Conservation (phyloP, 2,113 vertebrate species). For the Tragelaphus strepsiceros region DNA sequence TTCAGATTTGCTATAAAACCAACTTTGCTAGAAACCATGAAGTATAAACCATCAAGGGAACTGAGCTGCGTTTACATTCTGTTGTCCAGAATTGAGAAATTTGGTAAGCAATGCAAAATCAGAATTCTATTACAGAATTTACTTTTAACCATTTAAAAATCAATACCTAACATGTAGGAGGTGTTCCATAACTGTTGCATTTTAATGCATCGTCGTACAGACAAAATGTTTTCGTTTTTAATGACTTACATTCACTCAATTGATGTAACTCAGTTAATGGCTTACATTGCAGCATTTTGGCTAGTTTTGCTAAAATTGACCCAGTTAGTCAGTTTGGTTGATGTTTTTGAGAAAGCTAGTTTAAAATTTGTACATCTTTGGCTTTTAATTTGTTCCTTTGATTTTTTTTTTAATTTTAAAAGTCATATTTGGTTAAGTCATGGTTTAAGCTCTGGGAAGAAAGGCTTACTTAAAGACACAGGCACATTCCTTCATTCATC, state of each 20-base stretch:
- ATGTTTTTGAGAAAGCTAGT: constrained; percentile 15
- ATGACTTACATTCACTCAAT: not conserved
- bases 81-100: not conserved
- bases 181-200: not conserved
- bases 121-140: not conserved
- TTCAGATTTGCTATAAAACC: not conserved
- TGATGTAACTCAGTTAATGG: not conserved
- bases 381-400: not conserved
- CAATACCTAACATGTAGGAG: not conserved
- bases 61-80: not conserved
- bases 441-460: not conserved
- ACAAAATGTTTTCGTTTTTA: not conserved
- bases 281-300: not conserved
- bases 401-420: not conserved
- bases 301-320: not conserved
- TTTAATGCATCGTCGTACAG: not conserved
- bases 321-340: not conserved
- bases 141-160: constrained; percentile 10
- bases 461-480: not conserved
- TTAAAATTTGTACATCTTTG: constrained; percentile 27
- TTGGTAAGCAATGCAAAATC: not conserved
- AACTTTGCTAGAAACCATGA: not conserved
- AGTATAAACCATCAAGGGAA: not conserved
- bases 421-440: not conserved
- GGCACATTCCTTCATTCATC: not conserved